Base-by-base conservation (phyloP, 2,888 invertebrate species). In the Busseola fusca region DNA sequence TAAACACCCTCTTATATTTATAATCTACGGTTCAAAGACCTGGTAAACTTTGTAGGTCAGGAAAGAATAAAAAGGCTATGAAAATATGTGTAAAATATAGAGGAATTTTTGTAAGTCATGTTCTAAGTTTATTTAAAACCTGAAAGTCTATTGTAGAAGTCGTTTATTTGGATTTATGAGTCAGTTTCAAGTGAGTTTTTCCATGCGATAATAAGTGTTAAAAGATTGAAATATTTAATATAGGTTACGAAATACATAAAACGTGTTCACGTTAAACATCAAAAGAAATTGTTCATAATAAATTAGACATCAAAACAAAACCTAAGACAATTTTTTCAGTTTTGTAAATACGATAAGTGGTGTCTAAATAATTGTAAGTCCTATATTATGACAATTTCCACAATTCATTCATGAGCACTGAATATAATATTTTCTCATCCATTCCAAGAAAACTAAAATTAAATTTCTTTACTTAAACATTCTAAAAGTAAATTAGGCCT, bases 401-500 rank as follows among this genome's bases (percentile, higher is more conserved):
- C 50, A 21, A 57, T 48, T 50, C 59, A 63, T 66, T 80, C 65
- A 68, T 16, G 21, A 59, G n/a, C 0, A n/a, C 10, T 4, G 16
- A 48, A 57, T 59, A 34, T 68, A 64, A 34, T 68, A 64, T 63
- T 72, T 42, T 69, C 65, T 62, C 57, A 54, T 7, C n/a, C 25
- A 54, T 74, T 72, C 71, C 45, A 14, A 74, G 70, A 76, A 79
- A 68, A 71, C 65, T 65, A 74, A 74, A 75, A 80, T 62, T 58
- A 64, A 50, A 67, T 76, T 71, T 75, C 72, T 72, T 64, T 80
- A 66, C 42, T 56, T 69, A 69, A 54, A 69, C 54, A 79, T 80
- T 80, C 81, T 76, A 73, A 80, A 71, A 64, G 67, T 75, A 82
- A 76, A 82, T 74, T 71, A 81, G 74, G 62, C 65, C 76, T 79